Conservation (phyloP, 2,888 invertebrate genomes). For the Azorinus chamasolen region DNA sequence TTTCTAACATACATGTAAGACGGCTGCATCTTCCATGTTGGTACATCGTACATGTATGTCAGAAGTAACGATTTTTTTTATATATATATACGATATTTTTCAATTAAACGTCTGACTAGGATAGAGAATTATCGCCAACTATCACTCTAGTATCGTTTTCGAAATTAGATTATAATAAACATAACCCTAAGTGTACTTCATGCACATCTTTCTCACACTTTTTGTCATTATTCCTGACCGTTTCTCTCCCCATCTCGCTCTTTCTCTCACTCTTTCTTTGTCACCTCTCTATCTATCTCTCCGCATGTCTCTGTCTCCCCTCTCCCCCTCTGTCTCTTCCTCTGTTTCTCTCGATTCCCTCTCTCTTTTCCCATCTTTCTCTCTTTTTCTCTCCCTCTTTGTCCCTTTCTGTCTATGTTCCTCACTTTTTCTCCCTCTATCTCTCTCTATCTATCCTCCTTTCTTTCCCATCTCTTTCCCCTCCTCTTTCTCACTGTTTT, state of each 20-base stretch:
- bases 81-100: no score
- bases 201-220: no score
- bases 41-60: no score
- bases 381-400: background rate
- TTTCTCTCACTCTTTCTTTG: background rate
- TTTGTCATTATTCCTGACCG: background rate
- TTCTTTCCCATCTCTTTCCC: background rate
- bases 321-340: background rate
- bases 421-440: background rate
- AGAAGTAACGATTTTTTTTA: no score
- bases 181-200: no score
- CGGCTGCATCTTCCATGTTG: no score
- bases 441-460: no score
- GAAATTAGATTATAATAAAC: no score
- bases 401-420: background rate
- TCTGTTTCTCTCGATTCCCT: background rate
- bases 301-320: background rate
- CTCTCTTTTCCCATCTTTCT: background rate
- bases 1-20: no score
- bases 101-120: no score
- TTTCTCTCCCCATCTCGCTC: background rate
- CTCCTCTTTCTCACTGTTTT: background rate
- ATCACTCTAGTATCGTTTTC: no score
- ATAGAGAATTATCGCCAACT: no score
- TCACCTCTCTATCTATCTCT: background rate